Evolutionary conservation across 2,113 vertebrate genomes (phyloP), one percentile per base, ranked within the genome.

Genomic region (Tamias sibiricus): DNA sequence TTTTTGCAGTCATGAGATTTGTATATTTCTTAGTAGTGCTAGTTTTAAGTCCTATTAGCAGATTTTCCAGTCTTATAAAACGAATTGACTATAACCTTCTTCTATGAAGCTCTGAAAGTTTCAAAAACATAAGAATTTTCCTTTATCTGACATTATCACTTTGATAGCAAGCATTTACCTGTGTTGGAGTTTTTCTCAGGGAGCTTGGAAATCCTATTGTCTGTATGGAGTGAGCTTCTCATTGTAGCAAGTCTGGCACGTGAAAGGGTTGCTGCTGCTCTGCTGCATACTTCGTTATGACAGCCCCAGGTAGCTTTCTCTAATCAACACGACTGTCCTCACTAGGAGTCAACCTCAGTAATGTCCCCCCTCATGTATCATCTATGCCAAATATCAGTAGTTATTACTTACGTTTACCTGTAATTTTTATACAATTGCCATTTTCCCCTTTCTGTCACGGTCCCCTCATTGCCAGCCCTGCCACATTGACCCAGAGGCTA

Each of bases 1-100:
- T 79, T 24, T 90, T 85, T 81, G 26, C 28, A 74, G 37, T 52
- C 32, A 12, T 66, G 57, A 93, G 44, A 76, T 66, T 69, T 10
- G 40, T 76, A 72, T 64, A 37, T 75, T 90, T 93, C 24, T 85
- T 40, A 40, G 30, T 54, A 52, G 30, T 90, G 64, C 30, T 91
- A 62, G 12, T 64, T 80, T 64, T 35, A 89, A 54, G 20, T n/a
- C 90, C 42, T 66, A 64, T 42, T 93, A 47, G 44, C 44, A 32
- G 71, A 26, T 85, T 90, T 90, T 74, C 30, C 28, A 66, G 40
- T 30, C n/a, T 85, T 72, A 90, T 66, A 85, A 93, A 90, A 80
- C 59, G 19, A 85, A 90, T 72, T 47, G 4, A 17, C 47, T 81
- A 37, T 80, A 74, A 66, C 13, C 47, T 57, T 94, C 87, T 72